phyloP scores from a whole-genome alignment of 2,113 vertebrate species.

The Hippocampus guttulatus region DNA sequence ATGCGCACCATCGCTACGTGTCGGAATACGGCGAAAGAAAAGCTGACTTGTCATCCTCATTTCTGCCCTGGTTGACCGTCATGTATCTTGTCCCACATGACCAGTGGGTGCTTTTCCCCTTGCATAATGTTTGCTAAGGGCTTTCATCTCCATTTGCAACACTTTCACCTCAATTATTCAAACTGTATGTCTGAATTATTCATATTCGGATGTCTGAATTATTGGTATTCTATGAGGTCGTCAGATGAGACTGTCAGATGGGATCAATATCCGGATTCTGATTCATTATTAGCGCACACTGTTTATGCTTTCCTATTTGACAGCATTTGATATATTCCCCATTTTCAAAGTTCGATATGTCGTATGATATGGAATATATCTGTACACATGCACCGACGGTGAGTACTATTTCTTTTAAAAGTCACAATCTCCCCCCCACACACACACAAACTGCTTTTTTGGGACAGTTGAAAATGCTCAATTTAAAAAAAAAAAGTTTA shows the following conservation, averaged over 20 bases:
- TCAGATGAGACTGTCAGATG: neutral
- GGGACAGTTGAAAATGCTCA: too few species aligned
- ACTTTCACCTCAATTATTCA: neutral
- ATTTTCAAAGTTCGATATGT: too few species aligned
- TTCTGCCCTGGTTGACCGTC: neutral
- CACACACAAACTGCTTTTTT: too few species aligned
- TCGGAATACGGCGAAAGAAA: slow-evolving; percentile 34
- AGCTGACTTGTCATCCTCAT: slow-evolving; percentile 17
- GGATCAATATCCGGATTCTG: neutral
- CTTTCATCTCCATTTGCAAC: neutral
- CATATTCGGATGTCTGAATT: neutral
- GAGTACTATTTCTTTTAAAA: too few species aligned
- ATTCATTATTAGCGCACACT: too few species aligned
- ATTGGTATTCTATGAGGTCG: neutral
- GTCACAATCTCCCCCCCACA: too few species aligned
- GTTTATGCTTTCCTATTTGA: too few species aligned
- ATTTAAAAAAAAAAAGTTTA: too few species aligned
- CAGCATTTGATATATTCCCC: too few species aligned
- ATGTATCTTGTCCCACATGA: neutral
- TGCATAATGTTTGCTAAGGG: neutral
- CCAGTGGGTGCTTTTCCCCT: neutral
- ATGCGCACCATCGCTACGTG: neutral
- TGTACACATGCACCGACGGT: too few species aligned
- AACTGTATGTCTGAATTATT: neutral
- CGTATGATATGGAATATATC: too few species aligned